These are phyloP conservation scores for Aplidium turbinatum DNA, from an alignment of 23 tunicate genomes.

Conservation along the genomic window DNA sequence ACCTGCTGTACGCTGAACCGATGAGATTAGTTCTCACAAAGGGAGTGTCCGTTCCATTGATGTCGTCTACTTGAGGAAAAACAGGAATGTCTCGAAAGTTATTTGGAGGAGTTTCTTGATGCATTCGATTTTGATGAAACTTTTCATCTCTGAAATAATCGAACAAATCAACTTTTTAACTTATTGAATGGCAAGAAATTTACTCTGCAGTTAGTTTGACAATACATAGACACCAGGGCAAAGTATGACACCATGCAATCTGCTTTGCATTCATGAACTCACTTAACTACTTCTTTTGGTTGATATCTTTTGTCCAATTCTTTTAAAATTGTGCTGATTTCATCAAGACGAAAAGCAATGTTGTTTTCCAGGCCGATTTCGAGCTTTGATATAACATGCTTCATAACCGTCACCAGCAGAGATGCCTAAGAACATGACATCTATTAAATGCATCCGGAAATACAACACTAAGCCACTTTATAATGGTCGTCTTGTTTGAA, in stretches of 20 bases:
- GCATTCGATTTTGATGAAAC: too few relatives aligned
- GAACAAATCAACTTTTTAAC: too few relatives aligned
- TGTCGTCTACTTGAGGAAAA: constrained; percentile 45
- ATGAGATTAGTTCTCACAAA: constrained; percentile 48
- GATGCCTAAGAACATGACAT: too few relatives aligned
- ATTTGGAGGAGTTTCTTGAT: constrained; percentile 38
- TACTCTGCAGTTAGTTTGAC: too few relatives aligned
- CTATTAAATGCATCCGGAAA: too few relatives aligned
- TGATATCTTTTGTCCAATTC: neutral
- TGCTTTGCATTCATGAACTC: neutral
- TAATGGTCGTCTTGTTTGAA: too few relatives aligned
- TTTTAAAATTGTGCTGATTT: neutral
- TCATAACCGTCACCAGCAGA: neutral
- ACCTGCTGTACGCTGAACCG: constrained; percentile 9
- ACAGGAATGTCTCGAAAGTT: constrained; percentile 59
- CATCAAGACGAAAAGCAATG: neutral
- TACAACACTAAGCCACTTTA: too few relatives aligned
- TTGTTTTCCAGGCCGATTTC: constrained; percentile 6
- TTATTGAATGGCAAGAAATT: too few relatives aligned
- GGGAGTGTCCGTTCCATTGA: constrained; percentile 4
- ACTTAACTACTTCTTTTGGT: constrained; percentile 14
- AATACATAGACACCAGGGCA: too few relatives aligned
- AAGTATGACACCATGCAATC: too few relatives aligned
- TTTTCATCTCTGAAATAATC: too few relatives aligned
- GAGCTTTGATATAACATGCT: constrained; percentile 1